Conservation (phyloP, 2,113 vertebrate genomes). For the rat (Rattus norvegicus) region DNA sequence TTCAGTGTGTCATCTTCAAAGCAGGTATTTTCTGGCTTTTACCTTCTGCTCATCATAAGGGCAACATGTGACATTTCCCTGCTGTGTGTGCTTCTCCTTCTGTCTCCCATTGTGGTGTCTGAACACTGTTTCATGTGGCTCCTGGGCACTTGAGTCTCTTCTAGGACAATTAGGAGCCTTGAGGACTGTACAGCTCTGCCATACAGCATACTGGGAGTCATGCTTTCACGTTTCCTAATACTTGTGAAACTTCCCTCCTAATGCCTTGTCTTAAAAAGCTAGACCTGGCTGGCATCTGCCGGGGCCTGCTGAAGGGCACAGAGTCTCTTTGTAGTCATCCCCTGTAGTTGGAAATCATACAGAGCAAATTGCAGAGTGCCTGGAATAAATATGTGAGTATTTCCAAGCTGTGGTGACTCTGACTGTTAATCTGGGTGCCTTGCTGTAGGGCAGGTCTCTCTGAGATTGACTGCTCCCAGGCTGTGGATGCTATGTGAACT, state of each 20-base stretch:
- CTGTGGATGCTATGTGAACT: not conserved
- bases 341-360: conserved; percentile 10
- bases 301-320: not conserved
- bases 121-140: not conserved
- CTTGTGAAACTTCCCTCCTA: not conserved
- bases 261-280: not conserved
- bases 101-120: not conserved
- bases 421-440: not conserved
- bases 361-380: conserved; percentile 57
- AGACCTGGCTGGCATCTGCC: not conserved
- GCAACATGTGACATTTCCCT: not conserved
- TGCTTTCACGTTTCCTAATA: not conserved
- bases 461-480: not conserved
- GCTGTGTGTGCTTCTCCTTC: not conserved
- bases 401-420: not conserved
- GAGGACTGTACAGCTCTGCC: not conserved
- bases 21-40: not conserved
- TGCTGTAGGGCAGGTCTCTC: conserved; percentile 3
- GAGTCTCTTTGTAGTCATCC: not conserved
- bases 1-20: not conserved
- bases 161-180: not conserved
- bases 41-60: not conserved
- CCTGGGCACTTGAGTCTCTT: not conserved
- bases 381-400: conserved; percentile 59
- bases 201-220: not conserved